These are phyloP conservation scores for Drosophila anomalata DNA, from an alignment of 2,888 invertebrate species.

Conservation along the genomic window DNA sequence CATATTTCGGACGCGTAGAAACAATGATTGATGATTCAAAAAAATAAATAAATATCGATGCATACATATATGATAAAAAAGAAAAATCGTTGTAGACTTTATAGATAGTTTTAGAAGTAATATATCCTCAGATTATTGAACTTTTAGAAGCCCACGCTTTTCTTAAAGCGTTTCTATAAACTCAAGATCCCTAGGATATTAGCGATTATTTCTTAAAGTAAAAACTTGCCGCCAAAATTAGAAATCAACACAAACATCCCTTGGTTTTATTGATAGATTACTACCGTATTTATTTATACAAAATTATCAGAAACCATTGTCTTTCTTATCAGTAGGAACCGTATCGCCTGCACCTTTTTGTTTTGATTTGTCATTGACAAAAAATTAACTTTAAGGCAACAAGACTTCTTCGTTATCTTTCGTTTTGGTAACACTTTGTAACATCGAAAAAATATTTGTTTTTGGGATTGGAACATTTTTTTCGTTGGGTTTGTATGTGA, in stretches of 20 bases:
- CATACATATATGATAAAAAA: too few relatives aligned
- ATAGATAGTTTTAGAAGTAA: too few relatives aligned
- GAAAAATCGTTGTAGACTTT: too few relatives aligned
- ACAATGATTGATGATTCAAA: conserved; percentile 2
- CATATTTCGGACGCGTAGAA: neutral
- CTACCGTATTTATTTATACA: neutral
- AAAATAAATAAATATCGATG: neutral
- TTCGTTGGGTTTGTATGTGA: conserved; percentile 4
- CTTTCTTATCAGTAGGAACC: conserved; percentile 3
- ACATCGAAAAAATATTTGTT: conserved; percentile 11
- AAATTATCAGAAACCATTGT: conserved; percentile 7
- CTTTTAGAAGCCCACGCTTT: too few relatives aligned
- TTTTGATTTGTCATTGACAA: neutral
- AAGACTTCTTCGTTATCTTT: neutral
- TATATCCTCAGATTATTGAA: too few relatives aligned
- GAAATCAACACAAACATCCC: neutral
- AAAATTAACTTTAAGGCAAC: conserved; percentile 9
- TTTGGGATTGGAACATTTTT: conserved; percentile 3
- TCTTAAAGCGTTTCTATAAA: neutral
- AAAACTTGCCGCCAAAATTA: neutral
- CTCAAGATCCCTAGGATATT: neutral
- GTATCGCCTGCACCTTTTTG: conserved; percentile 17
- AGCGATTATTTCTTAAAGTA: neutral
- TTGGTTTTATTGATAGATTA: conserved; percentile 2
- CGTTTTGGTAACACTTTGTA: conserved; percentile 2